Evolutionary conservation across 2,113 vertebrate genomes (phyloP).

Genomic region (Ramphastos sulfuratus): DNA sequence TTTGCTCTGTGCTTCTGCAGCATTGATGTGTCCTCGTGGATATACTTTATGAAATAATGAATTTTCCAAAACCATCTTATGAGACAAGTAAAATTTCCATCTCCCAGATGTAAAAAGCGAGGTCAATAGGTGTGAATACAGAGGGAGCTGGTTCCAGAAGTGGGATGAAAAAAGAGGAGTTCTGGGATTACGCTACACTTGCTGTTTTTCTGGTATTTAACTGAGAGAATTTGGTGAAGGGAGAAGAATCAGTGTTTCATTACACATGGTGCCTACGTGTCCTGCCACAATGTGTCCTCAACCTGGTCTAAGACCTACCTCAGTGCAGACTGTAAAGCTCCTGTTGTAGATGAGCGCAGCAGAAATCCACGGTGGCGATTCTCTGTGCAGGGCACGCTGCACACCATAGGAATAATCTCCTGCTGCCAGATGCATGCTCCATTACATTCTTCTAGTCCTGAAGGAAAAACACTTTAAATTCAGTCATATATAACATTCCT

Average conservation of each 20-base stretch:
- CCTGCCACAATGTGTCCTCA: not conserved
- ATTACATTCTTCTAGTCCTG: constrained; percentile 14
- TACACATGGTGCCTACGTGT: not conserved
- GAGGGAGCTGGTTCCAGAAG: not conserved
- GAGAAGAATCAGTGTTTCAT: not conserved
- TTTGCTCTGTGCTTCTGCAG: not conserved
- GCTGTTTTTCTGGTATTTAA: not conserved
- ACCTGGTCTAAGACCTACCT: not conserved
- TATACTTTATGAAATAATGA: not conserved
- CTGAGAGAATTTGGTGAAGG: not conserved
- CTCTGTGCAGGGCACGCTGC: not conserved
- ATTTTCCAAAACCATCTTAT: not conserved
- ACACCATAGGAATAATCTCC: not conserved
- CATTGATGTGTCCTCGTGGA: not conserved
- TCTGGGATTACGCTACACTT: not conserved
- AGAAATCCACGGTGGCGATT: not conserved
- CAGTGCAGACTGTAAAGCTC: not conserved
- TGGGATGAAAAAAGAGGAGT: not conserved
- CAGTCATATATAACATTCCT: constrained; percentile 16
- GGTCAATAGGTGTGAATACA: not conserved
- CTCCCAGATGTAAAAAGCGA: not conserved
- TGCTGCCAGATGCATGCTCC: constrained; percentile 29
- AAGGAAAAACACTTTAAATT: constrained; percentile 53
- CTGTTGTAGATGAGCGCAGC: not conserved
- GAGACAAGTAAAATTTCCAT: not conserved